Evolutionary conservation across 2,113 vertebrate species (phyloP), one percentile per base, ranked within the genome.

Genomic region (Noturus placidus): DNA sequence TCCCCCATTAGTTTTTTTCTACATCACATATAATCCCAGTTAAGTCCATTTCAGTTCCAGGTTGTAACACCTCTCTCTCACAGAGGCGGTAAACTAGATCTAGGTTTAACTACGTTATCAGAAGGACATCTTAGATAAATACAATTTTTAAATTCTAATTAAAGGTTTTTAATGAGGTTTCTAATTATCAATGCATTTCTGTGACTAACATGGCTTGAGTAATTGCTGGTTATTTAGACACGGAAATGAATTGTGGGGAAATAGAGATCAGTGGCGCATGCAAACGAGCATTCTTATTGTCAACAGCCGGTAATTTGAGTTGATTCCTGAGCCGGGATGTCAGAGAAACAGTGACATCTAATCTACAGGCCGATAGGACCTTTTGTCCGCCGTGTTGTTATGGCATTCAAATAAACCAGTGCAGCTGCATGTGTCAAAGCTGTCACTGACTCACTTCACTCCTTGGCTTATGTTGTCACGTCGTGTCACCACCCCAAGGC

Each of bases 401-500:
- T 67, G 61, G 61, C 82, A 83, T 83, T 83, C 82, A 83, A 65
- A 83, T 83, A 83, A 83, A 83, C 38, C 82, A 35, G 52, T 80
- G n/a, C 80, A 61, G 86, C 65, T 86, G 65, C 77, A 85, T 33
- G 30, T 84, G 83, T 84, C 33, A 67, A 14, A 35, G 81, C 78
- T 88, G 84, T 5, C 57, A 25, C 59, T 54, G 82, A 82, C 61
- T 46, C 25, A 2, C 70, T 56, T 61, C 69, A 46, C 33, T 77
- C 19, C 46, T n/a, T 5, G 9, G 52, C 69, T 85, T 74, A 85
- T 82, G 70, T 77, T 76, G 61, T 89, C 35, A 85, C 30, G 63
- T 77, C 38, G 38, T 76, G 69, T 83, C 35, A 85, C 65, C 20
- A 7, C 69, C 33, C 72, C 17, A 92, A 99, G 98, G 98, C 91